Base-by-base conservation (phyloP, 1,140 invertebrate genomes). In the Brachionus koreanus region DNA sequence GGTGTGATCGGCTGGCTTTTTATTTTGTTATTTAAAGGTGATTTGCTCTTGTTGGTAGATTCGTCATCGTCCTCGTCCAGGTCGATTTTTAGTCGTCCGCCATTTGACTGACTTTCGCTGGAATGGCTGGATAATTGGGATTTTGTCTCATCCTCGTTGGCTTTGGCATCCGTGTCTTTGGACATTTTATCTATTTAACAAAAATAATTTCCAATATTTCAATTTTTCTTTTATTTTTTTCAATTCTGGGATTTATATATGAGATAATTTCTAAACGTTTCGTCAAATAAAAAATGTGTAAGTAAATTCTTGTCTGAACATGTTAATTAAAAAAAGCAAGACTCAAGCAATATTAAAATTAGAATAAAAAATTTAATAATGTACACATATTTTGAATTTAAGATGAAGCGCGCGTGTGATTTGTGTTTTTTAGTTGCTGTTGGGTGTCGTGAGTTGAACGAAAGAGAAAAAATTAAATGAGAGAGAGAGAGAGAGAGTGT, bases 361-460 rank as follows among this genome's bases (percentile, higher is more conserved):
- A 57, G 49, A 57, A 57, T 57, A 57, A 57, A 57, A 57, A 57
- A 57, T 57, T 57, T 57, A 57, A 57, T 19, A 57, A 57, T 57
- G 49, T 57, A 57, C 49, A 57, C 49, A 57, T 57, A 57, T 57
- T 57, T 57, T n/a, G 49, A 57, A 23, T 57, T 16, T 19, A 23
- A 57, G 49, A 57, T 57, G 49, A 57, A 57, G 49, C 49, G 16
- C 49, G 49, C 49, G 49, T 57, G 49, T 57, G 49, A 57, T 57
- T 57, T 57, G 49, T 57, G 49, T 57, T 57, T 57, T 49, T 19
- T 57, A 57, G 49, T 23, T 57, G 49, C 19, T 57, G 49, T 57
- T 57, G 49, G 49, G 49, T 57, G 49, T 57, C 46, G 46, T 52
- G 49, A 52, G 49, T n/a, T 52, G 49, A 6, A 16, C n/a, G 49